Evolutionary conservation across 1,140 invertebrate species (phyloP).

Genomic region (Samia ricini): DNA sequence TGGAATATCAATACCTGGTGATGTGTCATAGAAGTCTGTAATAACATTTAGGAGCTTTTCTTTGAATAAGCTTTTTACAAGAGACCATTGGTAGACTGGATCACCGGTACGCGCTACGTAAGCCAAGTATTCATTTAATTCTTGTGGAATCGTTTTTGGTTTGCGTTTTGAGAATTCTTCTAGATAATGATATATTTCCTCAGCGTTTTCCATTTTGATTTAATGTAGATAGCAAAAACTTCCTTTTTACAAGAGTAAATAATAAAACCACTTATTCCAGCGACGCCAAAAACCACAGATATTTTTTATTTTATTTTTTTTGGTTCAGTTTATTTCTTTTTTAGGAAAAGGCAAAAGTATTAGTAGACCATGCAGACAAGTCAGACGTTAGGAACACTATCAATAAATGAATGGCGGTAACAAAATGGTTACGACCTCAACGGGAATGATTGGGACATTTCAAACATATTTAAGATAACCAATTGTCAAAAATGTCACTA

Average conservation of each 20-base stretch:
- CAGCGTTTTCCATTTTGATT: constrained; percentile 87
- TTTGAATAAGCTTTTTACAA: constrained; percentile 91
- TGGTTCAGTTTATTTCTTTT: no score
- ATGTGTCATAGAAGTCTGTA: constrained; percentile 90
- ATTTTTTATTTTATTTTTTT: neutral
- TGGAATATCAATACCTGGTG: constrained; percentile 85
- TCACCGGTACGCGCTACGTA: constrained; percentile 96
- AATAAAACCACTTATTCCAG: neutral
- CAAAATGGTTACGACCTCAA: no score
- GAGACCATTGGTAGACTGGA: constrained; percentile 94
- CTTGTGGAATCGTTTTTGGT: constrained; percentile 89
- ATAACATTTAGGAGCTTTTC: constrained; percentile 93
- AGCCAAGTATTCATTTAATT: constrained; percentile 93
- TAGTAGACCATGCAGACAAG: no score
- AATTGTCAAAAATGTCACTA: no score
- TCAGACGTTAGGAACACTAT: no score
- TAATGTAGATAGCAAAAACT: neutral
- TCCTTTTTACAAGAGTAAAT: neutral
- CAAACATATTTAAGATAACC: no score
- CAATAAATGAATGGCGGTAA: no score
- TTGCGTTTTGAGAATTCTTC: constrained; percentile 92
- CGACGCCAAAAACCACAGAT: neutral
- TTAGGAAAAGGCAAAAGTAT: no score
- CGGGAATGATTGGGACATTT: no score
- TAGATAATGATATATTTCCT: constrained; percentile 88